Evolutionary conservation across 2,113 vertebrate genomes (phyloP).

Genomic region (Gracilinanus agilis): DNA sequence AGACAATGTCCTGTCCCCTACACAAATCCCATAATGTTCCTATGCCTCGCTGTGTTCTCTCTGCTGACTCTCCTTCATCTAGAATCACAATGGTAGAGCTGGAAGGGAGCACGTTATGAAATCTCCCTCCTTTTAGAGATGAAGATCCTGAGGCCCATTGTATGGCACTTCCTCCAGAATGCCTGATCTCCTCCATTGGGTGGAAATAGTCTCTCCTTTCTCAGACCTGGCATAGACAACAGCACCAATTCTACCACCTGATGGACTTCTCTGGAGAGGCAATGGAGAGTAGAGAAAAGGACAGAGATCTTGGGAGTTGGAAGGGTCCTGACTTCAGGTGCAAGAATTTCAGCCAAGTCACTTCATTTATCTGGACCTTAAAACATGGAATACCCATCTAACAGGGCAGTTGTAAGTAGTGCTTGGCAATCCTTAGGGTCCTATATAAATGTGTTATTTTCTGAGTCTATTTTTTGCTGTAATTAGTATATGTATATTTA

Average conservation of each 20-base stretch:
- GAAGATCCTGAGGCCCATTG: background rate
- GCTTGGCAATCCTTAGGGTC: background rate
- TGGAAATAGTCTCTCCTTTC: background rate
- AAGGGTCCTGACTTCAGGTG: background rate
- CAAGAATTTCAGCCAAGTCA: background rate
- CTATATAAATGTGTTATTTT: background rate
- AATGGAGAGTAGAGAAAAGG: background rate
- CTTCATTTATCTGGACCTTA: background rate
- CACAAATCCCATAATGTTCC: background rate
- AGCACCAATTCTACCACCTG: background rate
- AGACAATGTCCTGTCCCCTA: background rate
- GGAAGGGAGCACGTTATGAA: background rate
- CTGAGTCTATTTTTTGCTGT: background rate
- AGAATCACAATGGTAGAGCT: background rate
- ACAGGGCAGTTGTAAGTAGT: background rate
- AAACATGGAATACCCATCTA: background rate
- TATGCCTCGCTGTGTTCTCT: background rate
- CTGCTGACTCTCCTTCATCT: background rate
- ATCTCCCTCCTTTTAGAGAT: background rate
- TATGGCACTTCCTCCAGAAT: background rate
- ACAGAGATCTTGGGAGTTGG: background rate
- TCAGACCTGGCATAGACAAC: background rate
- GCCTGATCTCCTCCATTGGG: background rate
- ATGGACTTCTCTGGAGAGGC: background rate
- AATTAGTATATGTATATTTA: background rate